Evolutionary conservation across 37 sponge, comb jelly and placozoan genomes (phyloP), one percentile per base, ranked within the genome.

Genomic region (Bolinopsis microptera): DNA sequence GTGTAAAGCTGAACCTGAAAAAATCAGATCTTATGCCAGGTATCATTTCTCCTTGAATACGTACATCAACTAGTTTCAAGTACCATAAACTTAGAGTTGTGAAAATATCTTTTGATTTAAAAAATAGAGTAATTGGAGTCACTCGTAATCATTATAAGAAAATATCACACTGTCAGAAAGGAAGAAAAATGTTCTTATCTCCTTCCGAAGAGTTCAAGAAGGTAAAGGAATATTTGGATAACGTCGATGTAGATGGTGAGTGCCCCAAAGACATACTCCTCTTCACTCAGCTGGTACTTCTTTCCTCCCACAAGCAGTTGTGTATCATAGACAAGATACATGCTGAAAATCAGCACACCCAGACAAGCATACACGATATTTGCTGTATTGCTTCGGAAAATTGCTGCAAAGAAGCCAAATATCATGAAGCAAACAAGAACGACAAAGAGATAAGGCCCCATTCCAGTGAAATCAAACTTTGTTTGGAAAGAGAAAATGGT

Each of bases 191-290:
- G 5, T 24, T 33, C n/a, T 86, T 86, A 86, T n/a, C 48, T 69
- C 39, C 76, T 93, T 8, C 93, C 93, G 27, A 93, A 93, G 8
- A 93, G 39, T 35, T 72, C 39, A 2, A 93, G 76, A 5, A 93
- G 93, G 93, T 74, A 93, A 8, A 93, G 38, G 76, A 93, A 93
- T 18, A 93, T 93, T 25, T 93, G 76, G 23, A 93, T 93, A n/a
- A 93, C 76, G 35, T 93, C 93, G 67, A 72, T 93, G 48, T 93
- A 93, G 74, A 93, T 74, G 26, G 93, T 93, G 21, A 93, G 93
- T 41, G 93, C 93, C 1, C 36, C 93, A 72, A 93, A 93, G 2
- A 93, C 76, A 72, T 93, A 93, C 26, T 93, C 93, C 23, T 93
- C 93, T 26, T 69, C 76, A 30, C 76, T 72, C 5, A 93, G 3